Percentiles rank a stretch among this genome's conserved stretches.
Evolutionary conservation across 2,113 vertebrate species (phyloP).

Genomic region (Corvus hawaiiensis): DNA sequence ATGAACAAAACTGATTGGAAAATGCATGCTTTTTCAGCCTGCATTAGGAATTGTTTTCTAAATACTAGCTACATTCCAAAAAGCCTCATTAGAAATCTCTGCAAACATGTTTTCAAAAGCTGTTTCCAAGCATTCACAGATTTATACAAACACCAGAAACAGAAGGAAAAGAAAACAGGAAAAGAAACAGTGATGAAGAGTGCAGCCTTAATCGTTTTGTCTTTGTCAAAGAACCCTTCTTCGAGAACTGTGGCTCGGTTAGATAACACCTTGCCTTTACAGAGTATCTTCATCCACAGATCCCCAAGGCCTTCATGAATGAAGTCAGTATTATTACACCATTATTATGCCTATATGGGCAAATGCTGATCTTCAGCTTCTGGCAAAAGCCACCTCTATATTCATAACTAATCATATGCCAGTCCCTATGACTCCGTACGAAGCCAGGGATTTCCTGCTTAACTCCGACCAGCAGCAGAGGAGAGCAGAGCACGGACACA

Average conservation of each 20-base stretch:
- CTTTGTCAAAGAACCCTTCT: not conserved
- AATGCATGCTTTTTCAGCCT: not conserved
- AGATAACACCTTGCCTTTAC: not conserved
- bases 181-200: not conserved
- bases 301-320: not conserved
- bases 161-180: not conserved
- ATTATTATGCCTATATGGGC: too few relatives aligned
- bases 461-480: not conserved
- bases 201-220: not conserved
- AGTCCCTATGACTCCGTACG: rapidly evolving
- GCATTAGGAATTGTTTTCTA: not conserved
- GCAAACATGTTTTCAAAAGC: not conserved
- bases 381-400: not conserved
- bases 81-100: not conserved
- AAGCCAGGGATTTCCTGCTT: not conserved
- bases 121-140: not conserved
- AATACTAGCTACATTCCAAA: not conserved
- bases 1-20: not conserved
- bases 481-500: not conserved
- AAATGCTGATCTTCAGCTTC: not conserved
- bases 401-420: too few relatives aligned
- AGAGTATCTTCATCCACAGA: not conserved
- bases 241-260: not conserved
- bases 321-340: not conserved
- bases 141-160: not conserved